These are phyloP conservation scores for Drosophila paranaensis DNA, from an alignment of 2,888 invertebrate species.

Conservation along the genomic window DNA sequence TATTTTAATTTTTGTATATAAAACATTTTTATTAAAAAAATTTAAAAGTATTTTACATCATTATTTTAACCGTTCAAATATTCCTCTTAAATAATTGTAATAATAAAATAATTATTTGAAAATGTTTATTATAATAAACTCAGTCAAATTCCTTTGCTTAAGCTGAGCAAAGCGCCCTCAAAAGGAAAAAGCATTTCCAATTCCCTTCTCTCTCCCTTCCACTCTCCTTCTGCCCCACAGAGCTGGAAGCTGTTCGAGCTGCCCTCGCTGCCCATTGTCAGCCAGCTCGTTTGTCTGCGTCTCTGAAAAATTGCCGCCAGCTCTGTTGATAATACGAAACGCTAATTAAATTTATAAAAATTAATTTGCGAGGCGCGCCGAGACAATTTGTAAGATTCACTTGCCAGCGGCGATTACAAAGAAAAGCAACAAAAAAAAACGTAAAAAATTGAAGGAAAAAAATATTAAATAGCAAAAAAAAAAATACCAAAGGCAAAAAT, in stretches of 20 bases:
- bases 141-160: not conserved
- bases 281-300: constrained; percentile 20
- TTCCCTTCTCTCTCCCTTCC: too few species aligned
- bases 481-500: constrained; percentile 25
- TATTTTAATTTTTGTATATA: too few species aligned
- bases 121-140: too few species aligned
- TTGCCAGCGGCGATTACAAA: constrained; percentile 51
- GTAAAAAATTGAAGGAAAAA: constrained; percentile 14
- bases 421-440: constrained; percentile 6
- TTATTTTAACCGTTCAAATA: too few species aligned
- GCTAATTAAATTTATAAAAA: constrained; percentile 82
- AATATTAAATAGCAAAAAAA: constrained; percentile 10
- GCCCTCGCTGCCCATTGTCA: constrained; percentile 13
- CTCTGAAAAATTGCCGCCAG: constrained; percentile 46
- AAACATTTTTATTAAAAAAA: too few species aligned
- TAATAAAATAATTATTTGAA: too few species aligned
- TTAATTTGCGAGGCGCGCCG: constrained; percentile 66
- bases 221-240: too few species aligned
- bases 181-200: too few species aligned
- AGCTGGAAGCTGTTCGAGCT: not conserved
- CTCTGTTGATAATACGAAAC: constrained; percentile 45
- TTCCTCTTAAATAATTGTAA: too few species aligned
- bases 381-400: constrained; percentile 49
- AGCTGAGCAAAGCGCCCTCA: not conserved
- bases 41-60: too few species aligned